Evolutionary conservation across 2,797 vertebrate species (phyloP).

Genomic region (Sebastes oblongus): DNA sequence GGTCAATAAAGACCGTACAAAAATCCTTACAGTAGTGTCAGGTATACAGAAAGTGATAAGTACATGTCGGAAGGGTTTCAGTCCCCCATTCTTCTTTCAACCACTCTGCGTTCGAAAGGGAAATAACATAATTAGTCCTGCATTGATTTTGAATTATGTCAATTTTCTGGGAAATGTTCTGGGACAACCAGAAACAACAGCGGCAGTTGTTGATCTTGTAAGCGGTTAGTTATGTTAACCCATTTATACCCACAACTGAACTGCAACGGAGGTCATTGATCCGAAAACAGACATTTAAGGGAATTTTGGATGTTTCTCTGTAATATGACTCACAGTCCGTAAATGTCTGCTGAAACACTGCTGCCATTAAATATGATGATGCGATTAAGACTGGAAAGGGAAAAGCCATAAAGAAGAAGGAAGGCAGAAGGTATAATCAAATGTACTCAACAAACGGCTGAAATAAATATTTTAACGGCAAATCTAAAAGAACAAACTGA

Average conservation of each 20-base stretch:
- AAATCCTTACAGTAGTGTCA: neutral
- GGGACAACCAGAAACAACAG: constrained; percentile 1
- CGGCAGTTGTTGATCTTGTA: neutral
- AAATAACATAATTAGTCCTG: constrained; percentile 35
- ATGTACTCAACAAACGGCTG: neutral
- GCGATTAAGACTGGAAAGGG: neutral
- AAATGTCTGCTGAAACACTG: neutral
- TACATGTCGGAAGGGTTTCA: neutral
- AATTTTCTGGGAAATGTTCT: constrained; percentile 29
- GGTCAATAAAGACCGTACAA: neutral
- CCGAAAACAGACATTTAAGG: neutral
- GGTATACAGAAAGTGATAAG: neutral
- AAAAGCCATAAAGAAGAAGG: constrained; percentile 3
- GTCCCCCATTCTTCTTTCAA: constrained; percentile 5
- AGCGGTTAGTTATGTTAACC: neutral
- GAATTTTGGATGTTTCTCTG: neutral
- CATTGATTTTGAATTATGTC: constrained; percentile 49
- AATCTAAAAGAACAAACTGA: neutral
- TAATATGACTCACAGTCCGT: neutral
- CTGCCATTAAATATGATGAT: constrained; percentile 17
- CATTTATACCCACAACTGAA: neutral
- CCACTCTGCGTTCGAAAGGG: neutral
- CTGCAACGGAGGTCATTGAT: neutral
- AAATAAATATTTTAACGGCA: neutral
- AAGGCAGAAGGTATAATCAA: neutral